Evolutionary conservation across 2,113 vertebrate genomes (phyloP), one percentile per base, ranked within the genome.

Genomic region (Dermatemys mawii): DNA sequence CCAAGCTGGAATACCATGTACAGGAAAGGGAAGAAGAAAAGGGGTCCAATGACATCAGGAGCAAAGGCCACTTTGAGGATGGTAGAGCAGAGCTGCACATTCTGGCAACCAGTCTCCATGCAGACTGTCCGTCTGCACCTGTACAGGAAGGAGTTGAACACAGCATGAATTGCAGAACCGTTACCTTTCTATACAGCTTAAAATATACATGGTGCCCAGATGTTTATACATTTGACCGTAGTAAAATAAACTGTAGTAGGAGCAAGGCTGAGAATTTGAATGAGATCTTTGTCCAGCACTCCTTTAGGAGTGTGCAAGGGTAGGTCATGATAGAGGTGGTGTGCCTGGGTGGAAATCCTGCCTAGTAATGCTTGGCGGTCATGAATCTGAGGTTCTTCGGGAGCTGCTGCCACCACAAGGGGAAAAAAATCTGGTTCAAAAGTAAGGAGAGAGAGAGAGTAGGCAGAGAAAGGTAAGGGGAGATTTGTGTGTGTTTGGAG

Each of bases 61-160:
- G 95, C 4, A 5, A 99, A 99, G 67, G 98, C 38, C 48, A 98
- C 96, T 75, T 99, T 99, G 89, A 99, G 98, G 92, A 99, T 98
- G 83, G 98, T 84, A 1, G 91, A 76, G 84, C 98, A 99, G 84
- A 99, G 97, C 89, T 99, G 98, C 70, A 98, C 38, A 3, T 99
- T 99, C 95, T 99, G 99, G 97, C 98, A 99, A 83, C 98, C 98
- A 0, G 98, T 99, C 95, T 99, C 99, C 97, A 99, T 98, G 95
- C 98, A 98, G 87, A 99, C 97, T 6, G 98, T 98, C 85, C 93
- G 95, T 48, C 98, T 97, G 96, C 98, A 98, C 88, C 98, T 99
- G 89, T 48, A 46, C 46, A 83, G 26, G 54, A 73, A 86, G 54
- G n/a, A 63, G 78, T 54, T n/a, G 63, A 54, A 55, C 11, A 24